These are phyloP conservation scores for Drosophila tanythrix DNA, from an alignment of 2,888 invertebrate species.

Conservation along the genomic window DNA sequence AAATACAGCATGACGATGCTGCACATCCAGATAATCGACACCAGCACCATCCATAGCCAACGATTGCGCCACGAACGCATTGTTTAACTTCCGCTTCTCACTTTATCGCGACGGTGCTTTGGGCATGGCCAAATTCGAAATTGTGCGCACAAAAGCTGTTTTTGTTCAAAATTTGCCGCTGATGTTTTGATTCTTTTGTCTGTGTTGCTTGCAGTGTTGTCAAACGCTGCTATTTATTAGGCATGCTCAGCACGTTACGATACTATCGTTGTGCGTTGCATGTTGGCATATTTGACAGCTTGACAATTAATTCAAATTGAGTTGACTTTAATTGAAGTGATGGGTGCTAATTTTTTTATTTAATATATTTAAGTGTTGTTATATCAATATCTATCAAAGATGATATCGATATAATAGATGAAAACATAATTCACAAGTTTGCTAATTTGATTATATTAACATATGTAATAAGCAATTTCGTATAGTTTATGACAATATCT, in stretches of 20 bases:
- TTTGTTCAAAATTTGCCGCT: conserved; percentile 6
- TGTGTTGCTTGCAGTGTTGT: conserved; percentile 35
- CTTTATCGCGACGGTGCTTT: neutral
- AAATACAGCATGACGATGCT: conserved; percentile 23
- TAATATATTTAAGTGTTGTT: neutral
- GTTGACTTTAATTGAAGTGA: neutral
- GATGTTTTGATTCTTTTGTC: neutral
- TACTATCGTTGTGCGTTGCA: neutral
- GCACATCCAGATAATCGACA: conserved; percentile 46
- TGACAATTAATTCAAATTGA: neutral
- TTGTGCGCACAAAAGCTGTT: conserved; percentile 25
- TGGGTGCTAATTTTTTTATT: no score
- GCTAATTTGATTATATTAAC: neutral
- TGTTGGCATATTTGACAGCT: neutral
- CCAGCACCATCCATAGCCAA: neutral
- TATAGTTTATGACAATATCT: neutral
- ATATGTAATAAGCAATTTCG: neutral
- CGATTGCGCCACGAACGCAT: conserved; percentile 49
- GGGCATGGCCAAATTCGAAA: conserved; percentile 34
- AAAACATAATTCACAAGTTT: neutral
- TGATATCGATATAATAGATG: neutral
- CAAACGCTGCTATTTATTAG: neutral
- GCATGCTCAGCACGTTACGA: conserved; percentile 1
- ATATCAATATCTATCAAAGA: neutral
- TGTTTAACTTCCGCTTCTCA: neutral